Evolutionary conservation across 30 jellyfish, hydroid and myxozoan species (phyloP), one percentile per base, ranked within the genome.

Genomic region (Aurelia sp.): DNA sequence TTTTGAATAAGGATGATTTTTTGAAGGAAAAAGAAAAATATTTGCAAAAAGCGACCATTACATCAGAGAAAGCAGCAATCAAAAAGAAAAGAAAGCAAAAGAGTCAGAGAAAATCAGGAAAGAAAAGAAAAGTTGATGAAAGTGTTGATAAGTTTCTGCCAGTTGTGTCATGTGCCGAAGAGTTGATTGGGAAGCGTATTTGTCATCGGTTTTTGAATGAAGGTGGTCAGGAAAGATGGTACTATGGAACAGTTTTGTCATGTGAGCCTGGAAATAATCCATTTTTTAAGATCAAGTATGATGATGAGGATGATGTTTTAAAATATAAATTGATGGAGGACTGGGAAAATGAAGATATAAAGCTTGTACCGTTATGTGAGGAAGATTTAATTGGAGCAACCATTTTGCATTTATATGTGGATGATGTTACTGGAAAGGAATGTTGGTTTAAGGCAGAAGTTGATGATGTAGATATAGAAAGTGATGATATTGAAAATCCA

Each of bases 371-470:
- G 5, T 47, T 71, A 4, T 19, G 71, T 31, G 66, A 71, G 82
- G 21, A 13, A 7, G 82, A 71, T 71, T 71, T 71, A 47, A 71
- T 17, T 71, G 82, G 66, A 13, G 22, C 76, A 0, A 47, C 41
- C 13, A 47, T 71, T 71, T 71, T 31, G 41, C 64, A 71, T 23
- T 47, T 71, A 23, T 71, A 71, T 15, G 8, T 67, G 19, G 82
- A 31, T 47, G 82, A 31, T 27, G 82, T 17, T 17, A 59, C 11
- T 17, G 66, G 58, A 20, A 23, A 17, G 47, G 86, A 75, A 17
- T 19, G n/a, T n/a, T 75, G 86, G 86, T 75, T 16, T 53, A 40
- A 75, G 79, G 84, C 79, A 13, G 79, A 16, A 1, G 86, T 75
- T 30, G 82, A 23, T 6, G 89, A 62, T 78, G 73, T 78, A n/a